Conservation (phyloP, 2,797 vertebrate genomes). For the Sebastes alutus region DNA sequence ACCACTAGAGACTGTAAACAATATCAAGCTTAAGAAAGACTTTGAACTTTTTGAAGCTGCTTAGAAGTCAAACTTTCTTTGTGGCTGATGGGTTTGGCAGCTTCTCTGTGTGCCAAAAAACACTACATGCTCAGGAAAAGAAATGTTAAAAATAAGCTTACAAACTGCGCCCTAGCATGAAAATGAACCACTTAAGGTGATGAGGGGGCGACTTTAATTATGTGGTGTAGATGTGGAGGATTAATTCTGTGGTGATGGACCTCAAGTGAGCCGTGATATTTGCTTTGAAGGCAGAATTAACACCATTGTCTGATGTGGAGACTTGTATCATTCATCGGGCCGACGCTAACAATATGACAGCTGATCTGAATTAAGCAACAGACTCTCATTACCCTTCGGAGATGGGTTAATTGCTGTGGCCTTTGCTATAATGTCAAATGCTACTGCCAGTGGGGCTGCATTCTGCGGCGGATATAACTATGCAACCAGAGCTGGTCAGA, state of each 20-base stretch:
- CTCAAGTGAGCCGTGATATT: not conserved
- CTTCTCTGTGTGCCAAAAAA: not conserved
- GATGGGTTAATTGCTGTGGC: slow-evolving; percentile 60
- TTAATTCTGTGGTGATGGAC: not conserved
- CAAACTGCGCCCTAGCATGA: not conserved
- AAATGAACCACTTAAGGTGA: not conserved
- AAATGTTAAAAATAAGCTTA: not conserved
- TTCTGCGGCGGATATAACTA: slow-evolving; percentile 16
- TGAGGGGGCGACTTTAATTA: not conserved
- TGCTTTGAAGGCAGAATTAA: slow-evolving; percentile 27
- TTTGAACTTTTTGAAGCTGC: not conserved
- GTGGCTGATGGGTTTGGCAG: not conserved
- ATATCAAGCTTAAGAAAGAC: not conserved
- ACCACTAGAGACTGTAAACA: not conserved
- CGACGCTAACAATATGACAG: slow-evolving; percentile 13
- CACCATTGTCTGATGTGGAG: slow-evolving; percentile 3
- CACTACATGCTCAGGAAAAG: not conserved
- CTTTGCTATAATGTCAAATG: slow-evolving; percentile 47
- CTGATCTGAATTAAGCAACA: slow-evolving; percentile 39
- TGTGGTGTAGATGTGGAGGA: not conserved
- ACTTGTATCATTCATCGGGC: not conserved
- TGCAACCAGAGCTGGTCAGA: slow-evolving; percentile 16
- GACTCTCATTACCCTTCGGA: slow-evolving; percentile 59
- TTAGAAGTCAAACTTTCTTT: not conserved
- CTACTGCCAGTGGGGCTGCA: not conserved